Percentiles rank a stretch among this genome's conserved stretches.
These are phyloP conservation scores for Raja brachyura DNA, from an alignment of 2,113 vertebrate species.

Conservation along the genomic window DNA sequence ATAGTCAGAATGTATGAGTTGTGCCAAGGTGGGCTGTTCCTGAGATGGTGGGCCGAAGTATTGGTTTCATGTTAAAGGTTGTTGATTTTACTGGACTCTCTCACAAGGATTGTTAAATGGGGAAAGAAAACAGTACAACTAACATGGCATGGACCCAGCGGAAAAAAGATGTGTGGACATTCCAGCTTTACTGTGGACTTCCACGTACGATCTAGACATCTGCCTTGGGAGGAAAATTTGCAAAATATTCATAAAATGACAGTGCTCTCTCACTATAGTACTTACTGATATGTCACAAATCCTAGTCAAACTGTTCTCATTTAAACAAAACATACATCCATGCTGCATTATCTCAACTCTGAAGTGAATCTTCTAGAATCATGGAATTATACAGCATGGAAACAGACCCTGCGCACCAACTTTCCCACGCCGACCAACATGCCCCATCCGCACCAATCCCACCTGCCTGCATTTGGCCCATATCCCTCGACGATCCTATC, in stretches of 20 bases:
- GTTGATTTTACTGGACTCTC: neutral
- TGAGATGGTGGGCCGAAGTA: too few species aligned
- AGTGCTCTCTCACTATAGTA: neutral
- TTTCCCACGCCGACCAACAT: too few species aligned
- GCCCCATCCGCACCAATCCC: too few species aligned
- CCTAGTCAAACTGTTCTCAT: neutral
- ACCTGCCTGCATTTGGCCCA: too few species aligned
- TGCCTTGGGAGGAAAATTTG: neutral
- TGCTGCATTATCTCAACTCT: neutral
- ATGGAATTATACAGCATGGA: too few species aligned
- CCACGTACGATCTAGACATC: neutral
- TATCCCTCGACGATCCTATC: too few species aligned
- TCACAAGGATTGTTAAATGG: neutral
- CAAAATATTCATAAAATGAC: neutral
- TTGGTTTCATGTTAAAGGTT: neutral
- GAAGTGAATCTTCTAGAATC: too few species aligned
- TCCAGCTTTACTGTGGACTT: neutral
- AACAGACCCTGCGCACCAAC: too few species aligned
- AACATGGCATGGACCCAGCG: neutral
- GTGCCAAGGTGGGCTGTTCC: too few species aligned
- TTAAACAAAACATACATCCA: neutral
- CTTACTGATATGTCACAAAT: neutral
- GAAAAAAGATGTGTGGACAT: neutral
- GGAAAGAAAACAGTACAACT: neutral
- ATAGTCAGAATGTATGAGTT: too few species aligned